Evolutionary conservation across 2,113 vertebrate genomes (phyloP).

Genomic region (Phyllostomus discolor): DNA sequence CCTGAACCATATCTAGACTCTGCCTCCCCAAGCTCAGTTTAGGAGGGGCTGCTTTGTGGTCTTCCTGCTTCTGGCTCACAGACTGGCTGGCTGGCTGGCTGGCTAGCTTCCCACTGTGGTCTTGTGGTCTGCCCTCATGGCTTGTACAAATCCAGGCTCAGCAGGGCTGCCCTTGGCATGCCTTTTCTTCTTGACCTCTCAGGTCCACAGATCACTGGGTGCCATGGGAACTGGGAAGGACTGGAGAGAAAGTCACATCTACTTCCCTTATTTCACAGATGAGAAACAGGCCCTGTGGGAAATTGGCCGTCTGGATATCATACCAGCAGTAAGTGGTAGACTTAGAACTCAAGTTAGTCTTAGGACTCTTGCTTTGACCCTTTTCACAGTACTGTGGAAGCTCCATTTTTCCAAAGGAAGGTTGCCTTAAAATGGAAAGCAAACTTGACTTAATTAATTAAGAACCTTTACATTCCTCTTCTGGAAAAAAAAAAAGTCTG

Average conservation of each 20-base stretch:
- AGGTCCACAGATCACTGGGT: neutral
- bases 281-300: neutral
- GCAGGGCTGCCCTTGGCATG: neutral
- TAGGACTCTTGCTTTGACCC: neutral
- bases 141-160: neutral
- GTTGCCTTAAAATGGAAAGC: neutral
- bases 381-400: neutral
- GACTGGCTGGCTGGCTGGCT: neutral
- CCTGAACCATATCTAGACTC: neutral
- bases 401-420: neutral
- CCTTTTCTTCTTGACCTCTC: neutral
- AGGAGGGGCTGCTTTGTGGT: neutral
- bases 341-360: neutral
- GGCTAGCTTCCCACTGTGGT: neutral
- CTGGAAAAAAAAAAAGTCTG: neutral
- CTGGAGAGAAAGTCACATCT: neutral
- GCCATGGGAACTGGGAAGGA: neutral
- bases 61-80: neutral
- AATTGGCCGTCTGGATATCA: neutral
- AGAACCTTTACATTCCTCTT: neutral
- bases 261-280: neutral
- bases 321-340: neutral
- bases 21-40: neutral
- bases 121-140: neutral
- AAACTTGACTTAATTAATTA: neutral